Evolutionary conservation across 1,140 invertebrate species (phyloP).

Genomic region (Heliothis subflexa): DNA sequence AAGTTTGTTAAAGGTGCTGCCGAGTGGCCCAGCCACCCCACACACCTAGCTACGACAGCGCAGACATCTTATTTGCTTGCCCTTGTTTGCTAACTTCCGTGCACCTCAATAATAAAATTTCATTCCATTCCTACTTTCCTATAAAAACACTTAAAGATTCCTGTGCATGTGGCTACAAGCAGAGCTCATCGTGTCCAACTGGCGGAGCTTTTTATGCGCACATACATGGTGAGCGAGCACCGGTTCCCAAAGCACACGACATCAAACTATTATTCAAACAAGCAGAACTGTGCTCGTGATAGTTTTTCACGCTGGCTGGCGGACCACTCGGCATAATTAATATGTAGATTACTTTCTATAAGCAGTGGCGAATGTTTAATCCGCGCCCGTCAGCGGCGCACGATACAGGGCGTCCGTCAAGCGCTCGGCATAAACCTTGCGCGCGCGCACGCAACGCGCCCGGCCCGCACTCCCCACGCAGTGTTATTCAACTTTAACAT

Average conservation of each 20-base stretch:
- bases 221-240: neutral
- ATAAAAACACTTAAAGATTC: constrained; percentile 12
- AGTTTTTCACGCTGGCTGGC: constrained; percentile 15
- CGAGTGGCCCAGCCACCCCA: neutral
- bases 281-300: constrained; percentile 2
- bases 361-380: constrained; percentile 36
- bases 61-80: constrained; percentile 1
- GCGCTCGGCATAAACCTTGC: constrained; percentile 27
- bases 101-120: constrained; percentile 11
- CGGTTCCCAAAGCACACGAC: constrained; percentile 24
- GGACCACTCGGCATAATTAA: constrained; percentile 25
- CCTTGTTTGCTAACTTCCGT: constrained; percentile 1
- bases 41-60: neutral
- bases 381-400: constrained; percentile 40
- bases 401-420: constrained; percentile 3
- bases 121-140: neutral
- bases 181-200: neutral
- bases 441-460: constrained; percentile 41
- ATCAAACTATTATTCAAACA: constrained; percentile 37
- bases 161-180: neutral
- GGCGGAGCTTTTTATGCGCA: neutral
- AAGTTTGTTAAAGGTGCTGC: constrained; percentile 49
- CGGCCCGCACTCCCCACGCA: constrained; percentile 29
- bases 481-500: constrained; percentile 83
- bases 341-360: constrained; percentile 45